Conservation (phyloP, 2,797 vertebrate species). For the Lagorchestes hirsutus region DNA sequence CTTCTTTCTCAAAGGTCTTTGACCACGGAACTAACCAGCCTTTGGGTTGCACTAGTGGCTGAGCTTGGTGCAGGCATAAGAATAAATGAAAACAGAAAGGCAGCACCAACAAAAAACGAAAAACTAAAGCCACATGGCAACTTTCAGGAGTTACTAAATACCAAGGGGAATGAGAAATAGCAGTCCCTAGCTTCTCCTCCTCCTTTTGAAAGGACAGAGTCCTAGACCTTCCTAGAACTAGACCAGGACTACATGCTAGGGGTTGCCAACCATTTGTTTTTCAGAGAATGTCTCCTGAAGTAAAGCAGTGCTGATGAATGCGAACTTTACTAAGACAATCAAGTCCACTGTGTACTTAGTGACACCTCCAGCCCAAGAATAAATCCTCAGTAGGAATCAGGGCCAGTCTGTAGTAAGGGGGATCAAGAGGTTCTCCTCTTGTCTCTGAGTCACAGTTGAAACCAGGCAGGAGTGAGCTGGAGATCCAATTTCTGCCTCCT, state of each 20-base stretch:
- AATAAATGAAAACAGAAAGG: too few species aligned
- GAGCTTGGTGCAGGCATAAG: too few species aligned
- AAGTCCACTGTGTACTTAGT: neutral
- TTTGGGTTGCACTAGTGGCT: neutral
- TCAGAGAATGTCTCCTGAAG: neutral
- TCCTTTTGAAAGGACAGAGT: neutral
- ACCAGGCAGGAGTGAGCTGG: neutral
- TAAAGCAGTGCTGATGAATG: neutral
- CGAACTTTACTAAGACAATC: neutral
- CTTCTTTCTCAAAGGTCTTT: neutral
- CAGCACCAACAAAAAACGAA: too few species aligned
- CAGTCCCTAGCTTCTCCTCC: neutral
- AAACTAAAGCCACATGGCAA: neutral
- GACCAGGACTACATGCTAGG: too few species aligned
- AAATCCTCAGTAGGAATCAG: neutral
- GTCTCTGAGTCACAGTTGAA: neutral
- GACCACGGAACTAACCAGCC: neutral
- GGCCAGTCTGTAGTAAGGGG: neutral
- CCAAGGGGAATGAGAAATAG: neutral
- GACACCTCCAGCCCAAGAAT: too few species aligned
- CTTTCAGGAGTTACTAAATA: neutral
- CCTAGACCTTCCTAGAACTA: neutral
- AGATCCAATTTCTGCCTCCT: neutral
- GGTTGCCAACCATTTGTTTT: neutral
- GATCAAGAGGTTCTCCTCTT: neutral